These are phyloP conservation scores for Nibea albiflora DNA, from an alignment of 2,113 vertebrate genomes.

Conservation along the genomic window DNA sequence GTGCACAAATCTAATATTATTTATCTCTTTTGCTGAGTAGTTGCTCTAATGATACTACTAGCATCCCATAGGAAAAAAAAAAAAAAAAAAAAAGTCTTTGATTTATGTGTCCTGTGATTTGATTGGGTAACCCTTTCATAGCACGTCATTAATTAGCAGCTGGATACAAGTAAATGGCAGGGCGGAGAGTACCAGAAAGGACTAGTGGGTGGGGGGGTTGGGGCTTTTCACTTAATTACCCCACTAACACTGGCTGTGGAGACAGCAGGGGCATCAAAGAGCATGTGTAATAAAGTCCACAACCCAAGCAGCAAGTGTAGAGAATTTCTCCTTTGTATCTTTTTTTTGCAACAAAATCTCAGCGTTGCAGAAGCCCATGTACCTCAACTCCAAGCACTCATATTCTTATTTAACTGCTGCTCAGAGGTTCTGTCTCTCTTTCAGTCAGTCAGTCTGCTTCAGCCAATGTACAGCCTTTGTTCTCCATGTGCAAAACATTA, in stretches of 20 bases:
- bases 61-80: constrained; percentile 1
- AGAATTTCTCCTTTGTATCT: not conserved
- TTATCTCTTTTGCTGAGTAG: constrained; percentile 26
- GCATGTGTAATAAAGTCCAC: constrained; percentile 55
- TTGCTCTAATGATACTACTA: constrained; percentile 18
- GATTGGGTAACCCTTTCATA: constrained; percentile 75
- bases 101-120: constrained; percentile 76
- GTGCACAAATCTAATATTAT: not conserved
- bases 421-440: not conserved
- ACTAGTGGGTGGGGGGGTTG: constrained; percentile 21
- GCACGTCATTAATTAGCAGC: constrained; percentile 79
- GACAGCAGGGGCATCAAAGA: constrained; percentile 63
- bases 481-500: no score
- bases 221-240: constrained; percentile 77
- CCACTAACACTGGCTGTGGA: constrained; percentile 40
- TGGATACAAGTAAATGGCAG: constrained; percentile 66
- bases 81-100: constrained; percentile 48
- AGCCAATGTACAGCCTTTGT: not conserved
- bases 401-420: not conserved
- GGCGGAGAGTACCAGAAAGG: constrained; percentile 43
- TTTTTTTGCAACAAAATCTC: not conserved
- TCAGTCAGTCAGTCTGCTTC: not conserved
- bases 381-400: not conserved
- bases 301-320: not conserved
- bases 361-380: not conserved